Percentiles rank a stretch among this genome's conserved stretches.
phyloP scores from a whole-genome alignment of 2,797 vertebrate species.

The Pogoniulus pusillus region DNA sequence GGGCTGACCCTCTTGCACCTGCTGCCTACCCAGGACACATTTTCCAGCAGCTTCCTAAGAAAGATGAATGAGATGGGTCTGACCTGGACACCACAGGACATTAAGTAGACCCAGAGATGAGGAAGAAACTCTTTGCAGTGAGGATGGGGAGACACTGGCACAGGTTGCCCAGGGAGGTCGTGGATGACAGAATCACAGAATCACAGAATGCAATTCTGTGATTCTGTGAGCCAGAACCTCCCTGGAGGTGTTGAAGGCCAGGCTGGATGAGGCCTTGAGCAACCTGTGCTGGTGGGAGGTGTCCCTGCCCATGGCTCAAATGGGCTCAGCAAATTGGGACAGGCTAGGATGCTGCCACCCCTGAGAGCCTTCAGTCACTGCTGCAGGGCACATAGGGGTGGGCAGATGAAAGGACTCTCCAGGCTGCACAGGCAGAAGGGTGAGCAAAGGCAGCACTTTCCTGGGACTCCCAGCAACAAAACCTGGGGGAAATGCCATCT shows the following conservation, averaged over 20 bases:
- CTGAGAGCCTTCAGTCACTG: neutral
- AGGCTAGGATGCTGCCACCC: neutral
- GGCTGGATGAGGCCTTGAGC: no score
- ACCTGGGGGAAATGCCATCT: neutral
- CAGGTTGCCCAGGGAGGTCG: no score
- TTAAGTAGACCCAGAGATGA: neutral
- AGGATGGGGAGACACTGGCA: no score
- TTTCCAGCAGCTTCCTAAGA: neutral
- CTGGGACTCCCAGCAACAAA: neutral
- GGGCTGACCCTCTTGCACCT: neutral
- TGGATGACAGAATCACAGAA: no score
- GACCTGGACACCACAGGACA: neutral
- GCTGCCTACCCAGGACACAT: no score
- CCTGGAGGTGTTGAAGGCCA: no score
- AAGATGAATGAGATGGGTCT: neutral
- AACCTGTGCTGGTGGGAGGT: no score
- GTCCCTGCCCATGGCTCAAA: neutral
- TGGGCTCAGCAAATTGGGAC: neutral
- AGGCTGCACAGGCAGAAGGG: neutral
- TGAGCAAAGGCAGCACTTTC: neutral
- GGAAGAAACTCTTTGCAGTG: no score
- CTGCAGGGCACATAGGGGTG: neutral
- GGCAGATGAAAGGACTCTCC: neutral
- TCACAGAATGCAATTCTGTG: no score
- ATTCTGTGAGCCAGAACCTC: no score